These are phyloP conservation scores for Helicorthomorpha holstii DNA, from an alignment of 1,140 invertebrate genomes.

Conservation along the genomic window DNA sequence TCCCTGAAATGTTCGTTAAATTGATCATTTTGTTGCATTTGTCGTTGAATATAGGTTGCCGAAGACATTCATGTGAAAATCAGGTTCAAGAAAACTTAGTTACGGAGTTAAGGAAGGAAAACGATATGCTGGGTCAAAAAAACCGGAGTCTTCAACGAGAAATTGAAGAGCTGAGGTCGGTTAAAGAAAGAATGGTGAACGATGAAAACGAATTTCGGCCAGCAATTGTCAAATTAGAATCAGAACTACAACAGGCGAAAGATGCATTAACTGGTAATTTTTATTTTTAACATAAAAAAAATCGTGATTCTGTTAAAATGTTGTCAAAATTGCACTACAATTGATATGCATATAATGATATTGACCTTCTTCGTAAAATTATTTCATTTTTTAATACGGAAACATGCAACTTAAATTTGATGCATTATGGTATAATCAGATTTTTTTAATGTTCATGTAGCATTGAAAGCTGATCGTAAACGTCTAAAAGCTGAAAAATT, in stretches of 20 bases:
- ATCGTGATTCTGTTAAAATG: neutral
- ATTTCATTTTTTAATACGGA: too few relatives aligned
- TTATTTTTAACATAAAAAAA: neutral
- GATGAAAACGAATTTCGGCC: constrained; percentile 11
- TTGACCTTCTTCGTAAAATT: too few relatives aligned
- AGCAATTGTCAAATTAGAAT: constrained; percentile 21
- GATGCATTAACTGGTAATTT: constrained; percentile 35
- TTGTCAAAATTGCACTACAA: neutral
- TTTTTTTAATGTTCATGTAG: constrained; percentile 21
- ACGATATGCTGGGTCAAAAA: constrained; percentile 35
- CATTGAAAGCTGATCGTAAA: constrained; percentile 73
- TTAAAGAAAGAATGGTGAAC: constrained; percentile 11
- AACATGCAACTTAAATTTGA: too few relatives aligned
- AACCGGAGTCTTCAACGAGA: constrained; percentile 49
- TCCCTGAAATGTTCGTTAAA: too few relatives aligned
- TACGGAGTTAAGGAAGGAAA: constrained; percentile 17
- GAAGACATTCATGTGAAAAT: constrained; percentile 13
- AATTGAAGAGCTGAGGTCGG: constrained; percentile 35
- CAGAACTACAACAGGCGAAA: constrained; percentile 32
- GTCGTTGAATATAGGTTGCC: too few relatives aligned
- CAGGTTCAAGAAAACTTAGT: constrained; percentile 14
- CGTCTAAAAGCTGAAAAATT: constrained; percentile 83
- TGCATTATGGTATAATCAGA: too few relatives aligned
- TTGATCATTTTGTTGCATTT: too few relatives aligned
- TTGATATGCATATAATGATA: too few relatives aligned